Evolutionary conservation across 2,113 vertebrate species (phyloP), one percentile per base, ranked within the genome.

Genomic region (Stegastes partitus): DNA sequence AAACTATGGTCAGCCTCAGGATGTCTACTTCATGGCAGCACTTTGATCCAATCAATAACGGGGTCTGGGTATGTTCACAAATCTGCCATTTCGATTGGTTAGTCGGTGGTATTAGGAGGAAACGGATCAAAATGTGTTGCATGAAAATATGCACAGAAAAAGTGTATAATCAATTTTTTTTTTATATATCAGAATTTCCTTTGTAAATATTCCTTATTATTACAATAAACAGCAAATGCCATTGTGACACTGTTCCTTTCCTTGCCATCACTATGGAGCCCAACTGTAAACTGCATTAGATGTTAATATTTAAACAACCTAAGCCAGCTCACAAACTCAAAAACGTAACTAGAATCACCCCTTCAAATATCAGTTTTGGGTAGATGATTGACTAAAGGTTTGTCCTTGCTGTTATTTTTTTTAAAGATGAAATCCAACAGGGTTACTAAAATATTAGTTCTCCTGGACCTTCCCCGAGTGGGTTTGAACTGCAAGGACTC

Each of bases 241-340:
- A 21, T 19, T 19, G 7, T 1, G 16, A 53, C 16, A 8, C 34
- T 56, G 64, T 51, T 37, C 25, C 47, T 68, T 66, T 23, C 49
- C 11, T 66, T 73, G 69, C 61, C 62, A 58, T 82, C 66, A 58
- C 74, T 61, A 81, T 79, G 73, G 83, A 3, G 39, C 22, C 70
- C 66, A 55, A 63, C 65, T 74, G 42, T 71, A 85, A 89, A 87
- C 87, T 87, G 64, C 70, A 89, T 53, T 82, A 65, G 56, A 45
- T 71, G 92, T 93, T 95, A 93, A 94, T 94, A 79, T 91, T 93
- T 92, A 95, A 93, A 82, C 93, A 65, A 62, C 62, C 45, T 74
- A 78, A 73, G 57, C 77, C 82, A 77, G 63, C 74, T 91, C 79
- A 90, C 81, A 83, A 83, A 66, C 81, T 85, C 63, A 74, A 78